These are phyloP conservation scores for Nycteola revayana DNA, from an alignment of 2,888 invertebrate species.

Conservation along the genomic window DNA sequence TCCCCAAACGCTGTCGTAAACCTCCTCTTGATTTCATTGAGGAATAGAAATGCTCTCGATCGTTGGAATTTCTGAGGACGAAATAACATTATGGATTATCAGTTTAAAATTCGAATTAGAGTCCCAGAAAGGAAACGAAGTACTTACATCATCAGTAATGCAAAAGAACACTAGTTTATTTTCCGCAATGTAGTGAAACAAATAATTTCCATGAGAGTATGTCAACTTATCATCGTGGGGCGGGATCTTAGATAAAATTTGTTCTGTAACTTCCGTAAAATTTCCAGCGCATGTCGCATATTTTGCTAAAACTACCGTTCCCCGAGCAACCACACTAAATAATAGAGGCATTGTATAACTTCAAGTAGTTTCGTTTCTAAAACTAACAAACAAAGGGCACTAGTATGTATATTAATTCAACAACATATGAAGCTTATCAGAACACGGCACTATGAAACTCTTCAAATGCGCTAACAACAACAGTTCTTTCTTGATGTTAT, in stretches of 20 bases:
- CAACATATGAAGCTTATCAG: too few relatives aligned
- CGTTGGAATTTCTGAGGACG: conserved; percentile 92
- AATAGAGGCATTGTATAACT: conserved; percentile 90
- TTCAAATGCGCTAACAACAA: too few relatives aligned
- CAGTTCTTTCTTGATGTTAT: too few relatives aligned
- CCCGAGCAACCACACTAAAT: conserved; percentile 94
- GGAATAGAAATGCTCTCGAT: conserved; percentile 93
- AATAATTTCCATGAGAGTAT: conserved; percentile 95
- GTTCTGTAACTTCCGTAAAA: conserved; percentile 96
- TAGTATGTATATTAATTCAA: too few relatives aligned
- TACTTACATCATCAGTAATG: conserved; percentile 95
- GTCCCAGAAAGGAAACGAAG: background rate
- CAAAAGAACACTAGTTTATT: conserved; percentile 95
- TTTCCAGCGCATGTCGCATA: conserved; percentile 97
- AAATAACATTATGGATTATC: background rate
- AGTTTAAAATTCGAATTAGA: background rate
- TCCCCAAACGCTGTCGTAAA: conserved; percentile 92
- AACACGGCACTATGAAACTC: too few relatives aligned
- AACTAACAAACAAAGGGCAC: conserved; percentile 28
- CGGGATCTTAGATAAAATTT: conserved; percentile 93
- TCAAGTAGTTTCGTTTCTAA: background rate
- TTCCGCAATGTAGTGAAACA: conserved; percentile 96
- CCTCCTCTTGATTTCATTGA: conserved; percentile 94
- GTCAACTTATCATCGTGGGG: conserved; percentile 95
- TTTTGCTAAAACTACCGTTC: conserved; percentile 92